Evolutionary conservation across 2,888 invertebrate species (phyloP).

Genomic region (Epinotia brunnichana): DNA sequence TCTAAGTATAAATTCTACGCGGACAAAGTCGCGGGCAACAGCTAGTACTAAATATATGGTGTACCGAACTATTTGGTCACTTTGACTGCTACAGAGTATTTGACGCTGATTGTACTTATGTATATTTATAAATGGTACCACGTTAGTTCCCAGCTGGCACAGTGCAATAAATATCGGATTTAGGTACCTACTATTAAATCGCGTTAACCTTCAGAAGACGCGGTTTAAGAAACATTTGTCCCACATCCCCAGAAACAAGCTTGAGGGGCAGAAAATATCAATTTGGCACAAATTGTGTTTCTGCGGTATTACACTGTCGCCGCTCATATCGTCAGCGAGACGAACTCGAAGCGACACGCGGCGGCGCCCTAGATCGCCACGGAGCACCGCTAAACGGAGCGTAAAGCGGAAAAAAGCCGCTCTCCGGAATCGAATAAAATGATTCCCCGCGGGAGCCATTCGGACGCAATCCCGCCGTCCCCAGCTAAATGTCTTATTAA

Average conservation of each 20-base stretch:
- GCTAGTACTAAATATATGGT: no score
- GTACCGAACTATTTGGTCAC: no score
- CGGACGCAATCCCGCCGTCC: constrained; percentile 85
- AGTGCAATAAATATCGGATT: background rate
- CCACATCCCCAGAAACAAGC: constrained; percentile 60
- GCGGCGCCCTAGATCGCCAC: constrained; percentile 48
- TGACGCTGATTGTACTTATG: no score
- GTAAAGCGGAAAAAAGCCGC: constrained; percentile 81
- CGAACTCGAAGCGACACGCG: constrained; percentile 66
- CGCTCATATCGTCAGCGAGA: constrained; percentile 62
- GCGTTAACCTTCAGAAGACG: background rate
- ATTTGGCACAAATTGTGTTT: constrained; percentile 57
- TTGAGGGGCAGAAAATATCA: constrained; percentile 52
- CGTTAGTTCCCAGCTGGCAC: no score
- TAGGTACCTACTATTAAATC: background rate
- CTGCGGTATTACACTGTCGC: constrained; percentile 65
- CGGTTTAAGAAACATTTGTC: constrained; percentile 45
- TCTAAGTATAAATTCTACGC: no score
- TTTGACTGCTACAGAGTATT: no score
- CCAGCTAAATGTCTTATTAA: constrained; percentile 84
- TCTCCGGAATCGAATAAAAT: constrained; percentile 88
- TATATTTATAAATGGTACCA: no score
- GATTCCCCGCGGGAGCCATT: constrained; percentile 89
- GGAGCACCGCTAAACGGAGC: constrained; percentile 80
- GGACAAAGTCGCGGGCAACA: no score